A percentile compares a stretch with the other conserved stretches of the same genome.
These are phyloP conservation scores for Cantharis flavilabris DNA, from an alignment of 2,888 invertebrate species.

Conservation along the genomic window DNA sequence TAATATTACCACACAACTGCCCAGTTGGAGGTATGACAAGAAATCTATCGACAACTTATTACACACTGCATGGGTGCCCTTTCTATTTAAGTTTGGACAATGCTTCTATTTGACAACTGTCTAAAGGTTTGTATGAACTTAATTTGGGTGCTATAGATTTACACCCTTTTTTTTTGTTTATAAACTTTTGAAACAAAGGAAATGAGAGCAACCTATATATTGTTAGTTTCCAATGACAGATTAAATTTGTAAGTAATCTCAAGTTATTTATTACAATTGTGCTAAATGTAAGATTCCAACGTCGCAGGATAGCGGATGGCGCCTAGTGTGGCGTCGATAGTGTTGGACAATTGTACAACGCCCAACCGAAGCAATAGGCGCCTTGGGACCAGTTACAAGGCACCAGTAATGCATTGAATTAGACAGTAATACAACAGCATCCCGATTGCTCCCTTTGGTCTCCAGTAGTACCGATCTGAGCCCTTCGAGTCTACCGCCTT, in stretches of 20 bases:
- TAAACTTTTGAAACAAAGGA: background rate
- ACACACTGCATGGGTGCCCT: slow-evolving; percentile 33
- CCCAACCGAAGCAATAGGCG: slow-evolving; percentile 54
- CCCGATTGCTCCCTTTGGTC: slow-evolving; percentile 49
- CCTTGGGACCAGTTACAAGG: slow-evolving; percentile 56
- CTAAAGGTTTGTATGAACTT: slow-evolving; percentile 1
- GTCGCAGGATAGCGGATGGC: slow-evolving; percentile 41
- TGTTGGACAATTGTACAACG: slow-evolving; percentile 52
- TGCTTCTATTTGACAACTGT: slow-evolving; percentile 14
- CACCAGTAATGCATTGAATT: slow-evolving; percentile 63
- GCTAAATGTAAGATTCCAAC: slow-evolving; percentile 27
- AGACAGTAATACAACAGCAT: slow-evolving; percentile 61
- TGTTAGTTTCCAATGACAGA: background rate
- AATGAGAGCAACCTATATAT: background rate
- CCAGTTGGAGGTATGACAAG: slow-evolving; percentile 37
- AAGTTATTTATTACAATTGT: slow-evolving; percentile 26
- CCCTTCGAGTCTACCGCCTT: slow-evolving; percentile 39
- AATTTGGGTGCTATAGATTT: background rate
- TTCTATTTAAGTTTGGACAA: slow-evolving; percentile 12
- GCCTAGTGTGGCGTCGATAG: slow-evolving; percentile 49
- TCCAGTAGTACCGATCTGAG: slow-evolving; percentile 40
- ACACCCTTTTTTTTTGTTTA: background rate
- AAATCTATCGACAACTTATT: slow-evolving; percentile 37
- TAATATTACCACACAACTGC: slow-evolving; percentile 31
- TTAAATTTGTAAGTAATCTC: slow-evolving; percentile 1